These are phyloP conservation scores for Microchrysa polita DNA, from an alignment of 2,888 invertebrate species.

Conservation along the genomic window DNA sequence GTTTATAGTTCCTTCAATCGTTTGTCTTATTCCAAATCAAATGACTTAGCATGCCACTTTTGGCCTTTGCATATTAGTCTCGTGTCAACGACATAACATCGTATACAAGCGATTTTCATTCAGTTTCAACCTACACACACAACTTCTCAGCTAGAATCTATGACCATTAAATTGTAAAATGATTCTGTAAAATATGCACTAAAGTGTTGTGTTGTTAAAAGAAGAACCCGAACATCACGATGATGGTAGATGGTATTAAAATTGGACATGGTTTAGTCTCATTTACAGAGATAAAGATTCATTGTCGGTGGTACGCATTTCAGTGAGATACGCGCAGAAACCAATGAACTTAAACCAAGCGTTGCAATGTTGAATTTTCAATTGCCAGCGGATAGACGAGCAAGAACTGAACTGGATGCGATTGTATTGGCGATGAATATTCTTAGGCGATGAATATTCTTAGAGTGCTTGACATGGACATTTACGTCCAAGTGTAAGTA, in stretches of 20 bases:
- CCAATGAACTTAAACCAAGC: no score
- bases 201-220: background rate
- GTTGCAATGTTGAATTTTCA: no score
- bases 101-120: no score
- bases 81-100: background rate
- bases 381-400: no score
- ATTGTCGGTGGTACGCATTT: conserved; percentile 8
- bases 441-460: no score
- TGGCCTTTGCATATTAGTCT: background rate
- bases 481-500: no score
- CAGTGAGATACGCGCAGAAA: no score
- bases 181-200: conserved; percentile 30
- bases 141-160: no score
- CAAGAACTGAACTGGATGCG: no score
- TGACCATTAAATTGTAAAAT: conserved; percentile 12
- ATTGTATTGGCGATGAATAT: no score
- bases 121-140: no score
- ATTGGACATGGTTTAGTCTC: background rate
- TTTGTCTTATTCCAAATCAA: conserved; percentile 13
- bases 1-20: background rate
- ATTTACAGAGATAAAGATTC: conserved; percentile 9
- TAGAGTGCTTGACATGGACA: no score
- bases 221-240: background rate
- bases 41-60: conserved; percentile 8
- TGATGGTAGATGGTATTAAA: background rate